phyloP scores from a whole-genome alignment of 2,888 invertebrate species.

The Neoitamus cyanurus region DNA sequence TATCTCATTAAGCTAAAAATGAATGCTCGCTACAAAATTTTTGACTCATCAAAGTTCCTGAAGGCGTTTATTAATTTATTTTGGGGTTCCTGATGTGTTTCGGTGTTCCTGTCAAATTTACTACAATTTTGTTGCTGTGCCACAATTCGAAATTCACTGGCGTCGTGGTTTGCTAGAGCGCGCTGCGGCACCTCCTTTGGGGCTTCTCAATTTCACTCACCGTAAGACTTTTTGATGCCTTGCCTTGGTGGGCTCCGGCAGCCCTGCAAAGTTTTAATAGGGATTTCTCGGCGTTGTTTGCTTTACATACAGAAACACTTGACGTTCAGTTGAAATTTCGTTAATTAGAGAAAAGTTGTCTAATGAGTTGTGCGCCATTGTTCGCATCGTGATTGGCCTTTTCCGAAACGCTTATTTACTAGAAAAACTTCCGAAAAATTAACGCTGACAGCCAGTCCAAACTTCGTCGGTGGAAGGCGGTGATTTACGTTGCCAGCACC shows the following conservation, averaged over 20 bases:
- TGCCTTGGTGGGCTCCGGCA: conserved; percentile 27
- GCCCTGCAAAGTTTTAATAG: conserved; percentile 41
- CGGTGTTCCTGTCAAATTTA: conserved; percentile 44
- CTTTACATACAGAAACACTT: conserved; percentile 57
- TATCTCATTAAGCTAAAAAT: conserved; percentile 49
- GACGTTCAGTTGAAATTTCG: conserved; percentile 65
- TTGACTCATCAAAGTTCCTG: conserved; percentile 45
- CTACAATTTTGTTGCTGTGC: conserved; percentile 45
- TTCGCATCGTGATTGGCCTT: conserved; percentile 30
- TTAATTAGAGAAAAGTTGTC: conserved; percentile 65
- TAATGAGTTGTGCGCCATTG: conserved; percentile 44
- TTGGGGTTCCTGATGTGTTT: conserved; percentile 46
- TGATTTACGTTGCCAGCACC: not conserved
- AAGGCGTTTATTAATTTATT: conserved; percentile 47
- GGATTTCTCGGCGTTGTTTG: conserved; percentile 53
- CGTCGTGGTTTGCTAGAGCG: conserved; percentile 20
- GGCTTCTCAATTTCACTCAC: conserved; percentile 42
- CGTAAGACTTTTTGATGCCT: conserved; percentile 44
- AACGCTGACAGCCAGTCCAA: conserved; percentile 30
- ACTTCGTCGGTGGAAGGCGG: not conserved
- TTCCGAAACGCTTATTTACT: conserved; percentile 12
- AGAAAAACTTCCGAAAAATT: conserved; percentile 29
- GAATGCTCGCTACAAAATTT: conserved; percentile 47
- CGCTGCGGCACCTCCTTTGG: conserved; percentile 34
- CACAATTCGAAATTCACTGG: conserved; percentile 35